Base-by-base conservation (phyloP, 2,888 invertebrate species). In the Dasysyrphus tricinctus region DNA sequence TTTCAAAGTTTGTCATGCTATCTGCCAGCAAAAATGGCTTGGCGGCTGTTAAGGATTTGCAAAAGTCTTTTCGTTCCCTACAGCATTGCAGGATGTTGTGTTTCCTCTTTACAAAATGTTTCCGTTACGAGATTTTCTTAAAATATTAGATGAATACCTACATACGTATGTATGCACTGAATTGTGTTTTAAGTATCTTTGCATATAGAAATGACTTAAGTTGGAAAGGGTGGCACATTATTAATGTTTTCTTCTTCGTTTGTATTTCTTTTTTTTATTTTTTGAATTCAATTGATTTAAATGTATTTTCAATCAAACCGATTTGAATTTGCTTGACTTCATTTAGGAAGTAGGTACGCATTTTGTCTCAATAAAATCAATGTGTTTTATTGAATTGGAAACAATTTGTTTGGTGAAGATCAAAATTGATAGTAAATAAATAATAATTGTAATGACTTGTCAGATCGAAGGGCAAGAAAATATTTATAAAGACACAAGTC, bases 51-150 rank as follows among this genome's bases (percentile, higher is more conserved):
- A 51, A 67, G 57, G 65, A 70, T 81, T 81, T 81, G 81, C 57
- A 49, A 80, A 75, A 44, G 32, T 34, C 16, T 59, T 57, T 56
- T 63, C 63, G 16, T 42, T 69, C 56, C 63, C 76, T 51, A 24
- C 34, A 39, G 65, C 77, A 54, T 5, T 69, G 51, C 76, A 77
- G 77, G 77, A 82, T 77, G 82, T 82, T 82, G 73, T 82, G 59
- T 72, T 82, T 82, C 73, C 82, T 67, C 34, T 54, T 67, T 82
- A 54, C 82, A 54, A 73, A 78, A 73, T 65, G 77, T 73, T 82
- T 82, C 81, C 81, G 72, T 67, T 73, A n/a, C 19, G 56, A 73
- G 44, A 77, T 73, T 67, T 78, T 65, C 76, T 76, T 76, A 72
- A 72, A 65, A 49, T 70, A 39, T 76, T 72, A 57, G 67, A 75